phyloP scores from a whole-genome alignment of 2,113 vertebrate species.

The Barnardius zonarius region DNA sequence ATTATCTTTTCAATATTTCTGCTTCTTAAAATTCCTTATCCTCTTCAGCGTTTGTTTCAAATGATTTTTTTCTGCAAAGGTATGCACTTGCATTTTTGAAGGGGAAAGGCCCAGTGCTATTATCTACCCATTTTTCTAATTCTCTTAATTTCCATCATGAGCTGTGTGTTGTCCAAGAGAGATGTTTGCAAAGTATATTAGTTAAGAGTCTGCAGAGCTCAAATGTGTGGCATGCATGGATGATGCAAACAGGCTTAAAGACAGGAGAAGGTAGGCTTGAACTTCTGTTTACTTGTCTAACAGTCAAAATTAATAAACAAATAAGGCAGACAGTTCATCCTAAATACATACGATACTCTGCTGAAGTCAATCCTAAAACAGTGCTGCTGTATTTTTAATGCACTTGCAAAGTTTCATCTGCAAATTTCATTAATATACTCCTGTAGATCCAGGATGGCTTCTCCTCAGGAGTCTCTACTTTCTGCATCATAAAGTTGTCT shows the following conservation, averaged over 20 bases:
- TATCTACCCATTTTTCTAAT: neutral
- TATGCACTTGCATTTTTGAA: neutral
- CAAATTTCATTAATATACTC: constrained; percentile 64
- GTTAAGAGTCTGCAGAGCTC: neutral
- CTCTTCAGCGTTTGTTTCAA: constrained; percentile 34
- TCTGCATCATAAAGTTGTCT: constrained; percentile 75
- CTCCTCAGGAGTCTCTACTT: constrained; percentile 70
- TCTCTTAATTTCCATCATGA: neutral
- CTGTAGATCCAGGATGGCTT: constrained; percentile 57
- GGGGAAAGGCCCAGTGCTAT: neutral
- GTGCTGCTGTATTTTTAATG: neutral
- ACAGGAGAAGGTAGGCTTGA: neutral
- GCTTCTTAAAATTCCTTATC: constrained; percentile 8
- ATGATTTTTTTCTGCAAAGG: neutral
- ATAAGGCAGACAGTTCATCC: neutral
- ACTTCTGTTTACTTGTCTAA: neutral
- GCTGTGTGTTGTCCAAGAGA: neutral
- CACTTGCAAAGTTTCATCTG: constrained; percentile 42
- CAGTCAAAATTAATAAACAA: neutral
- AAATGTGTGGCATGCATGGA: neutral
- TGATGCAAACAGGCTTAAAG: neutral
- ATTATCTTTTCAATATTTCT: constrained; percentile 34
- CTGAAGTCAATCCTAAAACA: neutral
- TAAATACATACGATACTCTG: neutral
- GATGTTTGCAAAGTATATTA: neutral